Evolutionary conservation across 1,140 invertebrate species (phyloP), one percentile per base, ranked within the genome.

Genomic region (Harlomillsia oculata): DNA sequence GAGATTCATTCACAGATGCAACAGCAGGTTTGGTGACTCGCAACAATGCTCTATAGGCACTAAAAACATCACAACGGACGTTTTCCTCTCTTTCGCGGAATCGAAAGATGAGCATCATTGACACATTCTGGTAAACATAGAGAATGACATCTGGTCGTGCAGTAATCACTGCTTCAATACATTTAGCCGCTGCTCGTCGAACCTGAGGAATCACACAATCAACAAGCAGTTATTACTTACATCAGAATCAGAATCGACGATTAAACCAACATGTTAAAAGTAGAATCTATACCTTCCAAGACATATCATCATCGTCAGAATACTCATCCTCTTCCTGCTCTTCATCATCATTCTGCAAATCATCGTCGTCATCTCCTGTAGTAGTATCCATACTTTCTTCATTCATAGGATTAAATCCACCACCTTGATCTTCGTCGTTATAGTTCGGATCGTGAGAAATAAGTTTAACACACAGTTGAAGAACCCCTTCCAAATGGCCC

Each of bases 291-390:
- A 63, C 85, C 77, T 99, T 99, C 96, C 97, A 99, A 54, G 90
- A 95, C 86, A 99, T 94, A 71, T 99, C 97, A 71, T 99, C 97
- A 74, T 97, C 94, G 72, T 98, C 94, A 32, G 91, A 96, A 70
- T 97, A 98, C 66, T 93, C 89, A 66, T 93, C 89, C 62, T 93
- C 91, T 39, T 83, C 85, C 53, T 86, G 81, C 37, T 83, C 83
- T 37, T 80, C 85, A 55, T 86, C 82, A 14, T 86, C 81, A 59
- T 77, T 80, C 53, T 81, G 79, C 76, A 78, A 85, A 59, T 74
- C 73, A 39, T 62, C 74, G 16, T 68, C 75, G 50, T 82, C 81
- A 18, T 78, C 79, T 62, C 83, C 83, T 18, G 80, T 82, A 60
- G 77, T 81, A 32, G 67, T 74, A 58, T 77, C 74, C 39, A 83